Percentiles rank a stretch among this genome's conserved stretches.
These are phyloP conservation scores for Calliphora vomitoria DNA, from an alignment of 2,888 invertebrate species.

Conservation along the genomic window DNA sequence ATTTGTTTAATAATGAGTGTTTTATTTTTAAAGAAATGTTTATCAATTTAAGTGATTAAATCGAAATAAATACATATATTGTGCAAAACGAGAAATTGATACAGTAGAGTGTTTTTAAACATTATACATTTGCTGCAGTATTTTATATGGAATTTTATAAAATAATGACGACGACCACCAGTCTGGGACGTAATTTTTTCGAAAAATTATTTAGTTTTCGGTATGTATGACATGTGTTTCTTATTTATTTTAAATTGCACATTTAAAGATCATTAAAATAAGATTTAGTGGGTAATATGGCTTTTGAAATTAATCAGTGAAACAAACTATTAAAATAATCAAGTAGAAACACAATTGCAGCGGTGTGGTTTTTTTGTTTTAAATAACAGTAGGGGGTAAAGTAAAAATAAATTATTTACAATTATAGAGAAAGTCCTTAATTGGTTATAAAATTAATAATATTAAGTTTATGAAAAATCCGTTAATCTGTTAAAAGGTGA, in stretches of 20 bases:
- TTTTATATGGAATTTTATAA: conserved; percentile 76
- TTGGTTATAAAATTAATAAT: too few species aligned
- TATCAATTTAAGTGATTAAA: conserved; percentile 41
- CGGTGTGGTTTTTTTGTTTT: neutral
- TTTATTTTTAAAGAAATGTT: conserved; percentile 25
- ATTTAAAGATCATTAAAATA: neutral
- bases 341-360: too few species aligned
- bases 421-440: too few species aligned
- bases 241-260: neutral
- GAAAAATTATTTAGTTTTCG: conserved; percentile 79
- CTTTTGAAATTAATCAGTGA: too few species aligned
- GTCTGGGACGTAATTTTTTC: conserved; percentile 78
- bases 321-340: neutral
- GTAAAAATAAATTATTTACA: too few species aligned
- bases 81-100: neutral
- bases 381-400: neutral
- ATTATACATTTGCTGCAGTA: conserved; percentile 10
- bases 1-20: neutral
- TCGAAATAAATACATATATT: conserved; percentile 10
- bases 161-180: conserved; percentile 78
- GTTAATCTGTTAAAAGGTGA: too few species aligned
- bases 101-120: conserved; percentile 8
- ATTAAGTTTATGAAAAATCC: too few species aligned
- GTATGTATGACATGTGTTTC: conserved; percentile 70
- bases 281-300: neutral